Conservation (phyloP, 23 tunicate genomes). For the Oikopleura dioica region DNA sequence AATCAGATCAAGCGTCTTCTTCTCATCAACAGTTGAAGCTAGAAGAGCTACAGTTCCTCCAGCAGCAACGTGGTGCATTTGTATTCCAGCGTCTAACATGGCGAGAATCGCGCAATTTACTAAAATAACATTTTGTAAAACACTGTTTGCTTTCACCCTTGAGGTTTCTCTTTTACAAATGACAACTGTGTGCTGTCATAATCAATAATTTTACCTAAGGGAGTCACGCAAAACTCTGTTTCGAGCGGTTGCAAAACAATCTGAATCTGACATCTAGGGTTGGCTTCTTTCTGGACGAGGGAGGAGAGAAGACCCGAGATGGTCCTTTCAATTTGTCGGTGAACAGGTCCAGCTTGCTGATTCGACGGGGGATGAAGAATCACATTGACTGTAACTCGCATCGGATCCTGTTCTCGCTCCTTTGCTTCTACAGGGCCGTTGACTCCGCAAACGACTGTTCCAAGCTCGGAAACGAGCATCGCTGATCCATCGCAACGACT, state of each 20-base stretch:
- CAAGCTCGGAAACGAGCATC: background rate
- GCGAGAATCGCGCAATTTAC: slow-evolving; percentile 1
- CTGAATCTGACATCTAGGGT: slow-evolving; percentile 5
- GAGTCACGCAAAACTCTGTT: background rate
- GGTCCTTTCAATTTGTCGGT: slow-evolving; percentile 4
- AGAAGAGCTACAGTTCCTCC: background rate
- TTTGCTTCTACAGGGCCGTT: slow-evolving; percentile 5
- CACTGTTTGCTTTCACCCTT: too few relatives aligned
- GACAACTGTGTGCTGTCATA: too few relatives aligned
- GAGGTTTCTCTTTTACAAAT: too few relatives aligned
- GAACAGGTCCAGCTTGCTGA: background rate
- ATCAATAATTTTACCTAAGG: too few relatives aligned
- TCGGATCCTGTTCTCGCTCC: slow-evolving; percentile 3
- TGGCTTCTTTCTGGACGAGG: background rate
- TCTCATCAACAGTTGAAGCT: background rate
- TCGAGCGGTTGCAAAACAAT: background rate
- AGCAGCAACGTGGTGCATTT: slow-evolving; percentile 1
- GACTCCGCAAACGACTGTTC: background rate
- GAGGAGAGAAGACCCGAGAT: background rate
- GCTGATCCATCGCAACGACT: slow-evolving; percentile 14
- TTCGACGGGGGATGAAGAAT: background rate
- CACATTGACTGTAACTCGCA: background rate
- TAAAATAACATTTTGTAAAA: too few relatives aligned
- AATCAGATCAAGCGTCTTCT: background rate
- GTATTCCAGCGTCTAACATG: background rate